Conservation (phyloP, 2,888 invertebrate genomes). For the Seira sanloemensis region DNA sequence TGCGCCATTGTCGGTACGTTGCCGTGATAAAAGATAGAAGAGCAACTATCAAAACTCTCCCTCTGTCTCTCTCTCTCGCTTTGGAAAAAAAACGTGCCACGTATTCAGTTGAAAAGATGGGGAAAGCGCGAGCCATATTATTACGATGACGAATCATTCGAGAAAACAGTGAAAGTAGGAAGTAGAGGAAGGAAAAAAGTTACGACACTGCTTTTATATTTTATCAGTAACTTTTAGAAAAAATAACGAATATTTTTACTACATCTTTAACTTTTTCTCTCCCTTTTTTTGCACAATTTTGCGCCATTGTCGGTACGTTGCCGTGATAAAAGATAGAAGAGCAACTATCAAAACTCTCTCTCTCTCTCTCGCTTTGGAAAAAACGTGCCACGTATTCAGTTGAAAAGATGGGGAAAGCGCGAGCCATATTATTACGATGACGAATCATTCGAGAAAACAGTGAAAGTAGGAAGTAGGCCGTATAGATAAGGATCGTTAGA, state of each 20-base stretch:
- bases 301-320: not conserved
- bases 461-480: constrained; percentile 12
- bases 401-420: not conserved
- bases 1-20: not conserved
- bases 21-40: not conserved
- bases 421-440: not conserved
- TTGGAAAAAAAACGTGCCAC: too few species aligned
- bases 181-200: not conserved
- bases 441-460: not conserved
- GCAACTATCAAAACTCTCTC: not conserved
- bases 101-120: not conserved
- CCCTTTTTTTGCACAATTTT: not conserved
- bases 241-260: not conserved
- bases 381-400: not conserved
- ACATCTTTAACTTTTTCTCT: too few species aligned
- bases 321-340: not conserved
- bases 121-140: not conserved
- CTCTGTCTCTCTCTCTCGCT: too few species aligned
- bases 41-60: not conserved
- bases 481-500: constrained; percentile 16
- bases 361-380: too few species aligned
- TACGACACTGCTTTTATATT: not conserved
- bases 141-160: not conserved
- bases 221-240: not conserved
- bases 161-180: constrained; percentile 12